Conservation (phyloP, 2,797 vertebrate genomes). For the Acanthurus tractus region DNA sequence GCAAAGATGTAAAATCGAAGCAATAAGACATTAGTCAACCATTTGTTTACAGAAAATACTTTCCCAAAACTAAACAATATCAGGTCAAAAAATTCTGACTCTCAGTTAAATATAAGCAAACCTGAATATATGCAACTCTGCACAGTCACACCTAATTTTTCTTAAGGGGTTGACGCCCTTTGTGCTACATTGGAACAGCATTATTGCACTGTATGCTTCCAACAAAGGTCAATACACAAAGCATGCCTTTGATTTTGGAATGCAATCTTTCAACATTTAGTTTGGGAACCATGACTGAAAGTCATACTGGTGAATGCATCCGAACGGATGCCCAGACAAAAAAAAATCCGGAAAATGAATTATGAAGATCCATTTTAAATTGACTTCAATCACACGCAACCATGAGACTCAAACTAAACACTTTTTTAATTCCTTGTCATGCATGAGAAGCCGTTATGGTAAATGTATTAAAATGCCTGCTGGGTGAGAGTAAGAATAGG, state of each 20-base stretch:
- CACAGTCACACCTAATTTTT: background rate
- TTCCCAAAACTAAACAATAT: background rate
- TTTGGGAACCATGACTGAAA: background rate
- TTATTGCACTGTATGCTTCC: background rate
- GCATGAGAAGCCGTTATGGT: background rate
- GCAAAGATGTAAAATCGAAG: background rate
- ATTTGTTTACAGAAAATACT: background rate
- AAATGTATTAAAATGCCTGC: conserved; percentile 4
- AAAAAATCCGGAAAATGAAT: conserved; percentile 1
- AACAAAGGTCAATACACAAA: background rate
- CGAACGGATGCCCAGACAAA: background rate
- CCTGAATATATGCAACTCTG: background rate
- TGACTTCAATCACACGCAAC: background rate
- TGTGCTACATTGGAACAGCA: background rate
- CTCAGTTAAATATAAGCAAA: background rate
- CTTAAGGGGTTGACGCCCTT: background rate
- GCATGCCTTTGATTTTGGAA: background rate
- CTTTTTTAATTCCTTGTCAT: background rate
- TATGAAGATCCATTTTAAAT: background rate
- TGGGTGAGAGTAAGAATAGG: background rate
- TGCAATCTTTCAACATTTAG: background rate
- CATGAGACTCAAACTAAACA: background rate
- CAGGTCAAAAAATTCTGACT: background rate
- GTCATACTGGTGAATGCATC: background rate
- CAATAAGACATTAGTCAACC: no score